Conservation (phyloP, 64 coral and sea anemone species). For the Stichodactyla mertensii region DNA sequence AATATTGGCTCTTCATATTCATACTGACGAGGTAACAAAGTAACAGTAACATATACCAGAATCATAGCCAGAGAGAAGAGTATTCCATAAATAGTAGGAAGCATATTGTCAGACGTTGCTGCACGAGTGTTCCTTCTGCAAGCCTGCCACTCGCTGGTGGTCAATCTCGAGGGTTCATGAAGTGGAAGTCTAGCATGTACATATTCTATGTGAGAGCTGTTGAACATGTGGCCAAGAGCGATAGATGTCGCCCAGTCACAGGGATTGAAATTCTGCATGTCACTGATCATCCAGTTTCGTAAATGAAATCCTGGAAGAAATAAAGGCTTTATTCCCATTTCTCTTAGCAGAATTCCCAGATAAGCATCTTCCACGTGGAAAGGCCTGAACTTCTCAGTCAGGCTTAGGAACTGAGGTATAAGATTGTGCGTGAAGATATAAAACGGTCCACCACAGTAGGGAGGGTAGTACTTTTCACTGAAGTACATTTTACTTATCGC, state of each 20-base stretch:
- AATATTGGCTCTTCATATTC: background rate
- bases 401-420: background rate
- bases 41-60: background rate
- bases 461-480: background rate
- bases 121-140: background rate
- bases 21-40: slow-evolving; percentile 3
- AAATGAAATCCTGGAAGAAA: slow-evolving; percentile 7
- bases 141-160: background rate
- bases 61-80: background rate
- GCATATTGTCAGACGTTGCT: background rate
- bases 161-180: background rate
- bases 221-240: slow-evolving; percentile 7
- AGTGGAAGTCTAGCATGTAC: background rate
- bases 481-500: slow-evolving; percentile 6
- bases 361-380: slow-evolving; percentile 21
- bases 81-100: slow-evolving; percentile 10
- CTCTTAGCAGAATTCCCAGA: background rate
- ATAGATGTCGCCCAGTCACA: slow-evolving; percentile 12
- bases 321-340: background rate
- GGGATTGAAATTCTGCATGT: background rate
- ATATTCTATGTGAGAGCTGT: background rate
- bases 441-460: slow-evolving; percentile 17
- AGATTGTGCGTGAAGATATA: slow-evolving; percentile 2
- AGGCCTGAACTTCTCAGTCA: background rate
- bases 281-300: background rate